Conservation (phyloP, 2,888 invertebrate genomes). For the Synergus itoensis region DNA sequence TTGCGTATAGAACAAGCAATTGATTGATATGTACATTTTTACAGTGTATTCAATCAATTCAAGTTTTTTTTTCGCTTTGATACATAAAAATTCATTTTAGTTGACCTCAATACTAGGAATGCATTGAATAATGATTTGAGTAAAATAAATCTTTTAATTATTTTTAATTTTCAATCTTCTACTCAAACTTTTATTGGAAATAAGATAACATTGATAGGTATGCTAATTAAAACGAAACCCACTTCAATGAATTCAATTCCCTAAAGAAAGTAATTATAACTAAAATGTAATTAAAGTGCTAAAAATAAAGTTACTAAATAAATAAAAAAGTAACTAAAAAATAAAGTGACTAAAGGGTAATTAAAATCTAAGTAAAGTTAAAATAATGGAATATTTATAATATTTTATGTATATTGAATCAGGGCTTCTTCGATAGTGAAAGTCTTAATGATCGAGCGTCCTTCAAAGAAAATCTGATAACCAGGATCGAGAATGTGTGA, state of each 20-base stretch:
- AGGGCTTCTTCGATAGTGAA: neutral
- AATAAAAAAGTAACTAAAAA: no score
- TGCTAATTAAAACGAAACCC: neutral
- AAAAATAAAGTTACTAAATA: no score
- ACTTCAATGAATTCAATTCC: neutral
- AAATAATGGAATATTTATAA: neutral
- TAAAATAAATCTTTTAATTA: neutral
- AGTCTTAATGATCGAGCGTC: neutral
- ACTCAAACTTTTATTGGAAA: neutral
- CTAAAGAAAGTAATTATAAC: neutral
- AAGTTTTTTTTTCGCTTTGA: neutral
- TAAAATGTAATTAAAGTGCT: no score
- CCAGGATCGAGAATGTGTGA: neutral
- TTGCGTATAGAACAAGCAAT: neutral
- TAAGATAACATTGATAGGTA: neutral
- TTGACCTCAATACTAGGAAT: neutral
- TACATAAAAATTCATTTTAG: neutral
- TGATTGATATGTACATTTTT: neutral
- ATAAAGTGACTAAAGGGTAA: no score
- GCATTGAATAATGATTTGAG: neutral
- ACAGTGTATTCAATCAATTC: no score
- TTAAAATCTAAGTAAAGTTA: no score
- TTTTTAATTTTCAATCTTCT: neutral
- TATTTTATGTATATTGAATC: neutral
- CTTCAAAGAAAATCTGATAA: neutral